A percentile compares a stretch with the other conserved stretches of the same genome.
These are phyloP conservation scores for Coronaproctus castanopsis DNA, from an alignment of 2,888 invertebrate species.

Conservation along the genomic window DNA sequence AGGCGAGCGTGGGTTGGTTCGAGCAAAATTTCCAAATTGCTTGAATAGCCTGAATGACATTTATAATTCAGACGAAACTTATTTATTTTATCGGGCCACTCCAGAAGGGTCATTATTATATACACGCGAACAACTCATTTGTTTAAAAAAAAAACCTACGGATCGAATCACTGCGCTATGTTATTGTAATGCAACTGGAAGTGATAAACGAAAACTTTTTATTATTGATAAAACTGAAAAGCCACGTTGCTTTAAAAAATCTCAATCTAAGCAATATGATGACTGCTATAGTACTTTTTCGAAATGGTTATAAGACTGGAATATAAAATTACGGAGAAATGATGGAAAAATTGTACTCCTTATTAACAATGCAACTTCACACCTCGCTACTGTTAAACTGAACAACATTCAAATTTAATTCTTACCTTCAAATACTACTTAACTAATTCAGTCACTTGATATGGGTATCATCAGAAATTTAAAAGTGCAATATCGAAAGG, in stretches of 20 bases:
- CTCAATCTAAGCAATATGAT: neutral
- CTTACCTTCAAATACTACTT: neutral
- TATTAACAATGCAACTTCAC: too few species aligned
- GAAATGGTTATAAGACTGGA: neutral
- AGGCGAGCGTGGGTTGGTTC: neutral
- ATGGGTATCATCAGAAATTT: neutral
- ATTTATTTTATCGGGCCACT: neutral
- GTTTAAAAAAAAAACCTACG: neutral
- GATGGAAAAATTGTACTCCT: neutral
- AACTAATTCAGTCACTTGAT: neutral
- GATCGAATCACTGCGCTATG: neutral
- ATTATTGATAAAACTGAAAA: neutral
- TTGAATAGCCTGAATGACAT: neutral
- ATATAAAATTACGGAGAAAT: neutral
- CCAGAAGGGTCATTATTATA: neutral
- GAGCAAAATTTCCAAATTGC: neutral
- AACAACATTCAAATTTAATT: neutral
- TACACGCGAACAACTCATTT: neutral
- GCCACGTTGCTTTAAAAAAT: neutral
- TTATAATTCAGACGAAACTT: neutral
- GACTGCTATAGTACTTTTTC: neutral
- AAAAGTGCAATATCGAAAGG: neutral
- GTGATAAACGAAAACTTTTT: neutral
- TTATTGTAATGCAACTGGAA: neutral
- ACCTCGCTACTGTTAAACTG: neutral